These are phyloP conservation scores for Drosophila antonietae DNA, from an alignment of 2,888 invertebrate species.

Conservation along the genomic window DNA sequence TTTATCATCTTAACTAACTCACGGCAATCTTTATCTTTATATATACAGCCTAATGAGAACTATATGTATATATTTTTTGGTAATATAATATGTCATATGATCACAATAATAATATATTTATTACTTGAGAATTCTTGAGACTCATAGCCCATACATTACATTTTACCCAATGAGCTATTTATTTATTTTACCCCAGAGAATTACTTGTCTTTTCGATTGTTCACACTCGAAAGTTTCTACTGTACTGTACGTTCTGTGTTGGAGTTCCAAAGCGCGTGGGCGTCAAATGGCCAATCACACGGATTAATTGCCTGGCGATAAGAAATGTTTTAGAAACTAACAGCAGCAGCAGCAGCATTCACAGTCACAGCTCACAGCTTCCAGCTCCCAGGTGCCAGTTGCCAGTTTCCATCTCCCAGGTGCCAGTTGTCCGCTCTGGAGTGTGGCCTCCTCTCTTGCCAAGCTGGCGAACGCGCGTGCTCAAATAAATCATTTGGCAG, in stretches of 20 bases:
- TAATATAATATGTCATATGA: no score
- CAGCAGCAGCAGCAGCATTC: constrained; percentile 33
- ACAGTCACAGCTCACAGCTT: not conserved
- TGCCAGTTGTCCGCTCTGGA: constrained; percentile 25
- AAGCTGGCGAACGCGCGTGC: constrained; percentile 77
- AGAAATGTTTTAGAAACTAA: constrained; percentile 40
- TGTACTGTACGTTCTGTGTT: constrained; percentile 5
- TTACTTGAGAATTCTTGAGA: no score
- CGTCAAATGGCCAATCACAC: constrained; percentile 72
- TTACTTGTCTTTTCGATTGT: not conserved
- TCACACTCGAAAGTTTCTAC: not conserved
- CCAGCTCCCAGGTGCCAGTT: constrained; percentile 15
- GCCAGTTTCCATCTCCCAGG: constrained; percentile 1
- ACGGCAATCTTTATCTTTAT: no score
- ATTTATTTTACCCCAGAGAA: no score
- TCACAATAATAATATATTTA: no score
- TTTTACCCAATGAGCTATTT: no score
- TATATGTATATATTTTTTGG: not conserved
- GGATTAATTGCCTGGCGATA: constrained; percentile 71
- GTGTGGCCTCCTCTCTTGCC: constrained; percentile 37
- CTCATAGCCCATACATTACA: no score
- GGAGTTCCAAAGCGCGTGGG: constrained; percentile 48
- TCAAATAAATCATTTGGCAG: constrained; percentile 83
- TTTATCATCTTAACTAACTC: no score
- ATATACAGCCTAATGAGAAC: no score